Base-by-base conservation (phyloP, 1,140 invertebrate species). In the Mylabris phalerata region DNA sequence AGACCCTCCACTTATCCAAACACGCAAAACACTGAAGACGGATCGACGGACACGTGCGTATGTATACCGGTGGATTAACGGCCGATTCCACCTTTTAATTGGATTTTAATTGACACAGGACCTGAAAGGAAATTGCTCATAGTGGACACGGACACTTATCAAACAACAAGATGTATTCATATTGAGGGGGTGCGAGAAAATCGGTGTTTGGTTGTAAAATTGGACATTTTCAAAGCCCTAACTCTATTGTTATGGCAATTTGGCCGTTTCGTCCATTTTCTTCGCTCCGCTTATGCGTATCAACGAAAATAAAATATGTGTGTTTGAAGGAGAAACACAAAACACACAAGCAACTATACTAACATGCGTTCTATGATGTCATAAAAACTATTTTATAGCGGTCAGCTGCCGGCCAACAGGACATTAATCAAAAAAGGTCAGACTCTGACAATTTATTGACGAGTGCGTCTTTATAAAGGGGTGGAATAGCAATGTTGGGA, bases 91-190 rank as follows among this genome's bases (percentile, higher is more conserved):
- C 55, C 57, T 60, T 60, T 57, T 59, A 60, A 65, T 62, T 60
- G 63, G 52, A 65, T 62, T 65, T 65, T 62, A 65, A 65, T 65
- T 62, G 63, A 64, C 52, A 64, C 50, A 64, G 57, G 63, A 55
- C 57, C 50, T 57, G 32, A 51, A 48, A 26, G 56, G 58, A 51
- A 60, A 60, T 59, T 60, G 58, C 44, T 54, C 46, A 32, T 32
- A 7, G 7, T 38, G 42, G 10, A 27, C 41, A 24, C 42, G 26
- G 45, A 44, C 50, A 43, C 50, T 11, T 27, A n/a, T 9, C 10
- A 48, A n/a, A 11, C n/a, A 48, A 24, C 24, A 45, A 45, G 4
- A 6, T 4, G 9, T 9, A 24, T 45, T 25, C 46, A 25, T 27
- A 19, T 19, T 19, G 19, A 2, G 19, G 19, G 19, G 19, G 19